These are phyloP conservation scores for Corythornis cristatus DNA, from an alignment of 2,113 vertebrate genomes.

Conservation along the genomic window DNA sequence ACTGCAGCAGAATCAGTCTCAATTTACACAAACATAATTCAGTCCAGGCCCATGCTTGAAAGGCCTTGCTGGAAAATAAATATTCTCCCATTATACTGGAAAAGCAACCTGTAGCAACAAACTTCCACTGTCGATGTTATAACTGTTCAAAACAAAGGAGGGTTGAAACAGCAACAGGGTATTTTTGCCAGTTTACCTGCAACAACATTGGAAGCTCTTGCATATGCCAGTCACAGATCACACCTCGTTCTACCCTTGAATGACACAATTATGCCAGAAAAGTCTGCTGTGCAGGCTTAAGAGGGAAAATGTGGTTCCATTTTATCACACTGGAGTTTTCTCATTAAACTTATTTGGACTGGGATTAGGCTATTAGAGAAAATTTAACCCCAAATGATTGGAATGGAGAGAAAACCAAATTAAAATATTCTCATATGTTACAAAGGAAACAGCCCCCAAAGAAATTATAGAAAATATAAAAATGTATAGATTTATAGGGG, in stretches of 20 bases:
- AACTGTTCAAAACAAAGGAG: neutral
- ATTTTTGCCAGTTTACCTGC: slow-evolving; percentile 4
- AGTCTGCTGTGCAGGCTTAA: slow-evolving; percentile 59
- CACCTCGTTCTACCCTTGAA: slow-evolving; percentile 66
- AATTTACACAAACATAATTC: fast-evolving
- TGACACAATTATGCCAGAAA: slow-evolving; percentile 69
- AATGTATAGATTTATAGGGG: slow-evolving; percentile 47
- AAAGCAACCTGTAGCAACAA: neutral
- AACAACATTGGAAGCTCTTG: neutral
- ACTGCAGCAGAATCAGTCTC: neutral
- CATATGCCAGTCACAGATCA: slow-evolving; percentile 19
- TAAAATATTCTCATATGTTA: slow-evolving; percentile 73
- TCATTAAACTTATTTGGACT: slow-evolving; percentile 72
- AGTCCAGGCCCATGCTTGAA: neutral
- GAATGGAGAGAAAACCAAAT: slow-evolving; percentile 67
- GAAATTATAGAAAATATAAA: slow-evolving; percentile 65
- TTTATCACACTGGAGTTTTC: slow-evolving; percentile 71
- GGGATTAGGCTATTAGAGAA: slow-evolving; percentile 72
- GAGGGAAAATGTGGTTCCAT: slow-evolving; percentile 66
- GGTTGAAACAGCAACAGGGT: neutral
- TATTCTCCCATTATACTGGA: neutral
- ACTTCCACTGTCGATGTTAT: neutral
- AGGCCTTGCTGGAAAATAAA: neutral
- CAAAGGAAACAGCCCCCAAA: slow-evolving; percentile 67
- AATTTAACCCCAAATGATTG: slow-evolving; percentile 73